Evolutionary conservation across 2,888 invertebrate species (phyloP).

Genomic region (Carabus problematicus): DNA sequence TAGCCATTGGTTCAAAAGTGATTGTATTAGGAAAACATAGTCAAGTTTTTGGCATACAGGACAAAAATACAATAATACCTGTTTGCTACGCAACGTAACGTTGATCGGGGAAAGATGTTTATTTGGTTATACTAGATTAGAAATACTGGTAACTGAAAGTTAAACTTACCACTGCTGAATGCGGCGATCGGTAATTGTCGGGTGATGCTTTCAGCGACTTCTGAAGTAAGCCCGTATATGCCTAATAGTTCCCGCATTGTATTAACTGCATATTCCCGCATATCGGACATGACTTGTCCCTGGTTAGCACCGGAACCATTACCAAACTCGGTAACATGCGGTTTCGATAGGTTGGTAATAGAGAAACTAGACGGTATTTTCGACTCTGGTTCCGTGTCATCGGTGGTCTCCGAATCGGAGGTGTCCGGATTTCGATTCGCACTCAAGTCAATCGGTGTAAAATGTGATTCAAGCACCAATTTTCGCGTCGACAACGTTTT

Average conservation of each 20-base stretch:
- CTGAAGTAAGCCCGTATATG: constrained; percentile 77
- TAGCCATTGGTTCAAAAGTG: too few relatives aligned
- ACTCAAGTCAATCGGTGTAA: constrained; percentile 56
- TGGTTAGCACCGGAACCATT: constrained; percentile 48
- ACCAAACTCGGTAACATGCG: constrained; percentile 53
- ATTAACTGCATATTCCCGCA: constrained; percentile 79
- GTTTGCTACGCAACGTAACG: too few relatives aligned
- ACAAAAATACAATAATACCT: too few relatives aligned
- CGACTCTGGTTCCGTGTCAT: constrained; percentile 49
- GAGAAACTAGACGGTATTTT: constrained; percentile 57
- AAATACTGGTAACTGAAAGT: constrained; percentile 1
- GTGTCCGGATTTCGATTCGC: constrained; percentile 50
- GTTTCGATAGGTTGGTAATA: constrained; percentile 58
- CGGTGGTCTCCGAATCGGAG: constrained; percentile 52
- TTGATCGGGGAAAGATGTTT: background rate
- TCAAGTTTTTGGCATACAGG: too few relatives aligned
- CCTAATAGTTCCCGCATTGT: constrained; percentile 81
- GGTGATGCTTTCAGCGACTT: constrained; percentile 73
- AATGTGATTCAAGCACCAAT: constrained; percentile 51
- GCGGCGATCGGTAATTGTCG: constrained; percentile 75
- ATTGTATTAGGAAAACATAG: too few relatives aligned
- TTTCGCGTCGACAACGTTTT: constrained; percentile 49
- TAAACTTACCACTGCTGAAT: constrained; percentile 68
- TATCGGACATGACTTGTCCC: constrained; percentile 60
- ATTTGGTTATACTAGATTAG: background rate